Percentiles rank a stretch among this genome's conserved stretches.
phyloP scores from a whole-genome alignment of 2,797 vertebrate species.

The Hypotaenidia okinawae region DNA sequence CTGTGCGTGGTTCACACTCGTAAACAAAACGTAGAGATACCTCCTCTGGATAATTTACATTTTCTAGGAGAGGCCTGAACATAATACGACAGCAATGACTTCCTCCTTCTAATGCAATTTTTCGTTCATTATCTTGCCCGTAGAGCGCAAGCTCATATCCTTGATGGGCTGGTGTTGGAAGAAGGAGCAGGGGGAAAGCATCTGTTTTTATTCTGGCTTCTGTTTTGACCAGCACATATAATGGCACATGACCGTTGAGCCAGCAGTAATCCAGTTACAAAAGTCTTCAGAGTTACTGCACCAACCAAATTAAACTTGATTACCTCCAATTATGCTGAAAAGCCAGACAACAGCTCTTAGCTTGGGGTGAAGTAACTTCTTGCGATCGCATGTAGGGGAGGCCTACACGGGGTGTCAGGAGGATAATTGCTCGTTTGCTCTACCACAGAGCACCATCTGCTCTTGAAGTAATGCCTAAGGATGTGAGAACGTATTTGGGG shows the following conservation, averaged over 20 bases:
- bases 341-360: slow-evolving; percentile 79
- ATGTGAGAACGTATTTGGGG: background rate
- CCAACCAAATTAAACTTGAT: slow-evolving; percentile 79
- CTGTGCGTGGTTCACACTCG: accelerated
- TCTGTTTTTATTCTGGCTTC: slow-evolving; percentile 81
- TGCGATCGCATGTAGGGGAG: slow-evolving; percentile 52
- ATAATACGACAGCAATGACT: slow-evolving; percentile 44
- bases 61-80: slow-evolving; percentile 20
- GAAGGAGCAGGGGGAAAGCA: slow-evolving; percentile 24
- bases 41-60: slow-evolving; percentile 11
- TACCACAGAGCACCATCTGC: slow-evolving; percentile 71
- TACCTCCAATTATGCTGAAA: slow-evolving; percentile 80
- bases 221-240: slow-evolving; percentile 76
- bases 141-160: slow-evolving; percentile 56
- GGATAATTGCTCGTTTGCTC: slow-evolving; percentile 66
- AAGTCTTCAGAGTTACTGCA: slow-evolving; percentile 78
- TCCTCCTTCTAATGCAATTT: slow-evolving; percentile 69
- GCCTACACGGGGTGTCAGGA: slow-evolving; percentile 68
- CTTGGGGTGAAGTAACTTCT: slow-evolving; percentile 75
- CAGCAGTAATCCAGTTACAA: slow-evolving; percentile 79
- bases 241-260: slow-evolving; percentile 79
- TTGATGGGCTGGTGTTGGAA: slow-evolving; percentile 56
- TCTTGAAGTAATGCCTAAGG: slow-evolving; percentile 51
- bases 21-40: background rate
- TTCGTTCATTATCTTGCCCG: slow-evolving; percentile 58